Base-by-base conservation (phyloP, 2,797 vertebrate species). In the Gobio occitaniae region DNA sequence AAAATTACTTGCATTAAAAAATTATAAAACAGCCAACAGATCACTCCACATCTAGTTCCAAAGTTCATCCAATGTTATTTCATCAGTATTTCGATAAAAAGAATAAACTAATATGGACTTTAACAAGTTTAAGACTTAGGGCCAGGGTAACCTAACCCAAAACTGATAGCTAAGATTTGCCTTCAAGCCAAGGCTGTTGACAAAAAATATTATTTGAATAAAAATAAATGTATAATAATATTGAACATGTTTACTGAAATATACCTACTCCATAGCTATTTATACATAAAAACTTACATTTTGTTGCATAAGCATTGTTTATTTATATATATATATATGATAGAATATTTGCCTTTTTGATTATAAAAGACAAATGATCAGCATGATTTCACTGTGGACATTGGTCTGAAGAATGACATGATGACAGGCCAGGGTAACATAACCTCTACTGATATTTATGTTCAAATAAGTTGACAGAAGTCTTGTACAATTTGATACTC, bases 401-500 rank as follows among this genome's bases (percentile, higher is more conserved):
- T 84, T 59, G 80, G 56, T 76, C 86, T 63, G 61, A 25, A 66
- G 4, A 17, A 38, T 48, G 66, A 68, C 80, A 70, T 61, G 19
- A 72, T 4, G n/a, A 29, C 2, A 86, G 71, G 48, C 4, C 54
- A 87, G 75, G 84, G 56, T 82, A 84, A 74, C 84, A 61, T 90
- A 86, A 77, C 84, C 78, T 83, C 15, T 36, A 36, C 4, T 69
- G 19, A 66, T 61, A 66, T 25, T 10, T 21, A 65, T 79, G 50
- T 72, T 5, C 19, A 47, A 25, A 71, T 69, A 4, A 32, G 29
- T 21, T 81, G 56, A 7, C 21, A 65, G 0, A 4, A 7, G 12
- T 59, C 48, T 71, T 48, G 32, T 65, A 47, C 13, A 68, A 16
- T 69, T n/a, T 56, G 17, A 5, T 65, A 68, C 4, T 0, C 5